phyloP scores from a whole-genome alignment of 2,888 invertebrate species.

The Oligia fasciuncula region DNA sequence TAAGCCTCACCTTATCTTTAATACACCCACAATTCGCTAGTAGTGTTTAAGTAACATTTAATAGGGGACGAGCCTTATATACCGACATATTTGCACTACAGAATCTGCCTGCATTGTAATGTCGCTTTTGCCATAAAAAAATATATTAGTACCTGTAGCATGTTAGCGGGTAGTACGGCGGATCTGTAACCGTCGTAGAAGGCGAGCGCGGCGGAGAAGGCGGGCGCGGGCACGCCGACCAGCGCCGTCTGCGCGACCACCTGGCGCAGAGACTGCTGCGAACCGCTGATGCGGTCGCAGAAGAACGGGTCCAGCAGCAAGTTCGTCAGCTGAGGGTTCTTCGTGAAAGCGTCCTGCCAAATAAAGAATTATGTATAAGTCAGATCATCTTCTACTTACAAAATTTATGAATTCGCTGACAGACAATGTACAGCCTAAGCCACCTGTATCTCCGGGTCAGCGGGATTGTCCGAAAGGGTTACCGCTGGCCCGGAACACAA shows the following conservation, averaged over 20 bases:
- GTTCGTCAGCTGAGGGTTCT: conserved; percentile 95
- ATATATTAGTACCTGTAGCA: conserved; percentile 93
- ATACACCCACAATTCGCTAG: neutral
- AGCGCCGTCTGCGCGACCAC: conserved; percentile 93
- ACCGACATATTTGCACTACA: too few species aligned
- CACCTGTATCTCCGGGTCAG: too few species aligned
- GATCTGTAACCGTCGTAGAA: conserved; percentile 99
- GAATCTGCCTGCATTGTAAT: neutral
- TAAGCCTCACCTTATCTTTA: neutral
- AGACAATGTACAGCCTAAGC: neutral
- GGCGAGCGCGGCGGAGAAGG: conserved; percentile 97
- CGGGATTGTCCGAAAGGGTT: too few species aligned
- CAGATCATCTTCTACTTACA: neutral
- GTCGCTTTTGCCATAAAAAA: neutral
- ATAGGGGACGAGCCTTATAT: neutral
- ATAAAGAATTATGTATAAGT: neutral
- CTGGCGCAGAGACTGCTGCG: conserved; percentile 96
- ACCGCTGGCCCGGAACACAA: too few species aligned
- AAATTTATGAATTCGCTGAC: neutral
- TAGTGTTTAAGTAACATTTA: too few species aligned
- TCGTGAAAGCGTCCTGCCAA: conserved; percentile 95
- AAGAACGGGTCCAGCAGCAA: conserved; percentile 98
- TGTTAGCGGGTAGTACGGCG: conserved; percentile 96
- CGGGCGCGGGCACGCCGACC: conserved; percentile 98
- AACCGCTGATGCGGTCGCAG: conserved; percentile 93